Base-by-base conservation (phyloP, 2,113 vertebrate species). In the Xyrauchen texanus region DNA sequence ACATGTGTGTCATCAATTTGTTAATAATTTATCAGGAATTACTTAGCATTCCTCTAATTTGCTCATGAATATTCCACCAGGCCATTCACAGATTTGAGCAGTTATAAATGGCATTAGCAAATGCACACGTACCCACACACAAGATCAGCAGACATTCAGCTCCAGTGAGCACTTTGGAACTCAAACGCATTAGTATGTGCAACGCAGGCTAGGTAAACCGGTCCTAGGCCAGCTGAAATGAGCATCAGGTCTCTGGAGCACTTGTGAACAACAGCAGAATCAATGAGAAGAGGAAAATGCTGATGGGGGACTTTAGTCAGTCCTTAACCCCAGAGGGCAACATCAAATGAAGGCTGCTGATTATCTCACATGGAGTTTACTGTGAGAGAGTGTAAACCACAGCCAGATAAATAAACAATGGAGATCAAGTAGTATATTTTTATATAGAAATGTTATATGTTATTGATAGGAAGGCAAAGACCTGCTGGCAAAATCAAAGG, bases 1-100 rank as follows among this genome's bases (percentile, higher is more conserved):
- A n/a, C n/a, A n/a, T n/a, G 77, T 68, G 69, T 77, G 68, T 68
- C 5, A 2, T 68, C 76, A 82, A 82, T 78, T 82, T 73, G 68
- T 82, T 78, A 78, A 82, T 82, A 73, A 78, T 78, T 82, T 67
- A 82, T 82, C 44, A 70, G 62, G 57, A 78, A 82, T 82, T 82
- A 82, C 73, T 82, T 82, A 74, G 69, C 42, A 78, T 72, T 71
- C 68, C 55, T 67, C 52, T 78, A 78, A 82, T 82, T 74, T 78
- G 69, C 21, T 62, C 62, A 57, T 82, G 34, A 82, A 82, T 78
- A 82, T 82, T 82, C 76, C 57, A 67, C 61, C 61, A 15, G 34
- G 49, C 53, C 16, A 34, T 45, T 79, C 68, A 63, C 53, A 60
- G 63, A 49, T 42, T 60, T 57, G 51, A 80, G 3, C 15, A 80